Evolutionary conservation across 1,140 invertebrate genomes (phyloP), one percentile per base, ranked within the genome.

Genomic region (Heterodera schachtii): DNA sequence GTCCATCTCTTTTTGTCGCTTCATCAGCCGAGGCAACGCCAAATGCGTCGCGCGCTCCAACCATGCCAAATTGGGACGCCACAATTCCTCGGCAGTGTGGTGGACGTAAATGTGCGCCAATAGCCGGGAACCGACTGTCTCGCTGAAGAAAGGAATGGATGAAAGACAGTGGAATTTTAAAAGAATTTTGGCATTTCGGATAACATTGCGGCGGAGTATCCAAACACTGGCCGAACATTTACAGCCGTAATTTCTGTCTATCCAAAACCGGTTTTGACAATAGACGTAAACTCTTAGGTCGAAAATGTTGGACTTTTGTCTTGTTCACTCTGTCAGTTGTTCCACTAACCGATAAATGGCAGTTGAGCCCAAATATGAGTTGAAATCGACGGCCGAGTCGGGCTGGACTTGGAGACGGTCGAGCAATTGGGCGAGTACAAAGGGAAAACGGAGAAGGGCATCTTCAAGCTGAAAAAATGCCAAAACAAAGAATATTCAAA

Each of bases 381-480:
- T 80, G 57, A 66, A 70, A 13, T 83, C 82, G 46, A 83, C 60
- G 49, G 46, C 66, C 7, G 73, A 44, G 67, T 83, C 82, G 9
- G 82, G 46, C 44, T 66, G 44, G 47, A 83, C 76, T 78, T 84
- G 82, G 44, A 83, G 21, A 13, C 41, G 11, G 64, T 83, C 82
- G 7, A 83, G 82, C 31, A 83, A 79, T 85, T 84, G 82, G 4
- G 81, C 78, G 9, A 84, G 49, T 44, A 84, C 49, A 67, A 84
- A 85, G 9, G 84, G 84, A 73, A 85, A 85, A 19, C 83, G 57
- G 44, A 71, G 41, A 16, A 85, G 82, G 11, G 85, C 84, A 49
- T 73, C 69, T 70, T 84, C 73, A 3, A 84, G 64, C 81, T 82
- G 52, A 16, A 31, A 83, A 11, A 19, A 74, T 7, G n/a, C 13